Base-by-base conservation (phyloP, 2,888 invertebrate genomes). In the Clivina fossor region DNA sequence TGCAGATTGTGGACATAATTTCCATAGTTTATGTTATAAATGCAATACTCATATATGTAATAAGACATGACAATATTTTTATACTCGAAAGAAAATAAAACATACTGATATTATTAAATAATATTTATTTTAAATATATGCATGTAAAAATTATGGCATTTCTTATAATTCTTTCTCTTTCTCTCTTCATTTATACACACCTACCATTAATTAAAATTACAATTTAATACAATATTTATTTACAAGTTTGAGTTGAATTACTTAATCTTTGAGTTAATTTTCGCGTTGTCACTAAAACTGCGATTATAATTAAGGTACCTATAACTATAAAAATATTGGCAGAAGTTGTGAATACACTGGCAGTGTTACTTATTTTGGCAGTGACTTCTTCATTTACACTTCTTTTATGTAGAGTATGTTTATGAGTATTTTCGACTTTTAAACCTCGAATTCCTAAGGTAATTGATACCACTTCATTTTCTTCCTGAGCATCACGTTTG, bases 1-100 rank as follows among this genome's bases (percentile, higher is more conserved):
- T 57, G 62, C 69, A 58, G 56, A 60, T 33, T 70, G 70, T 62
- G 68, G 68, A 16, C 70, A 71, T 62, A 57, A 55, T 16, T 72
- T 65, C 60, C 73, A 73, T 59, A 64, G 60, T 50, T 61, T 71
- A 51, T 73, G 73, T 66, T 64, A 66, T 33, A 60, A 56, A 38
- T 58, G 60, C 46, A 67, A 63, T 53, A 63, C 64, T 38, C 59
- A 62, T 56, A 32, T 62, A 47, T 71, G 71, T 61, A 64, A 59
- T 64, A 56, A 53, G 20, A 43, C n/a, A 24, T 20, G 30, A 30
- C 33, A 26, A 35, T 37, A 53, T 41, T 41, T 40, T 15, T 44
- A 40, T 8, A 37, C 26, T 28, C 13, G n/a, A 41, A 11, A 13
- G 11, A 40, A 46, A 16, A 48, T 38, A 43, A 41, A 41, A 51